A percentile compares a stretch with the other conserved stretches of the same genome.
Evolutionary conservation across 1,140 invertebrate genomes (phyloP).

Genomic region (Musca vetustissima): DNA sequence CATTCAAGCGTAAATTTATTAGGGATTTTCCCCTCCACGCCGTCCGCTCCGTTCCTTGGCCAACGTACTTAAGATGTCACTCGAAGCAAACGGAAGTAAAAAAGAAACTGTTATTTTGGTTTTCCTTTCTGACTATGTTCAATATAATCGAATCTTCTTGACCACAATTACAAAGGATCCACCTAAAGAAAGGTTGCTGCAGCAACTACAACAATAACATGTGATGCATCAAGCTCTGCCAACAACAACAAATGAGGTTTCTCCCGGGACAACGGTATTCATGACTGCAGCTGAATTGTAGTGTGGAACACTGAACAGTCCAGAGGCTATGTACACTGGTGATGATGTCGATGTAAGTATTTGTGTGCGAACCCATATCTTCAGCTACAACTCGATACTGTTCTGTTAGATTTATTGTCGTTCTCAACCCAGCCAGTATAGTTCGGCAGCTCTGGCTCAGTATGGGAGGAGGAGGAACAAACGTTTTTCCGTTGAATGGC

Average conservation of each 20-base stretch:
- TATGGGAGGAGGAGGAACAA: neutral
- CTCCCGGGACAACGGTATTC: neutral
- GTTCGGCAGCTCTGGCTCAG: no score
- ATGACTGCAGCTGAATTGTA: neutral
- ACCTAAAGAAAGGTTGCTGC: slow-evolving; percentile 24
- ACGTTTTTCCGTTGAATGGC: slow-evolving; percentile 30
- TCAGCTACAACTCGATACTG: no score
- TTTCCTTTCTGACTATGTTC: no score
- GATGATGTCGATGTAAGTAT: no score
- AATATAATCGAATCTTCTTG: no score
- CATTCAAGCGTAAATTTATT: slow-evolving; percentile 15
- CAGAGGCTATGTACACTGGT: no score
- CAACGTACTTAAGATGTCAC: neutral
- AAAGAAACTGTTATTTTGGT: no score
- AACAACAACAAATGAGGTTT: neutral
- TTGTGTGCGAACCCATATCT: no score
- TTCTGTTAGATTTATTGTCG: no score
- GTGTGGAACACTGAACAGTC: no score
- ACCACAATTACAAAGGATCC: no score
- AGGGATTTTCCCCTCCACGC: neutral
- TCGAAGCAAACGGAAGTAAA: neutral
- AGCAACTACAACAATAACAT: slow-evolving; percentile 7
- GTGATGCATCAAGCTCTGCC: neutral
- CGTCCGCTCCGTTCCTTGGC: neutral
- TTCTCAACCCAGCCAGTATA: neutral